Percentiles rank a stretch among this genome's conserved stretches.
phyloP scores from a whole-genome alignment of 1,140 invertebrate genomes.

The Drosophila serrata region DNA sequence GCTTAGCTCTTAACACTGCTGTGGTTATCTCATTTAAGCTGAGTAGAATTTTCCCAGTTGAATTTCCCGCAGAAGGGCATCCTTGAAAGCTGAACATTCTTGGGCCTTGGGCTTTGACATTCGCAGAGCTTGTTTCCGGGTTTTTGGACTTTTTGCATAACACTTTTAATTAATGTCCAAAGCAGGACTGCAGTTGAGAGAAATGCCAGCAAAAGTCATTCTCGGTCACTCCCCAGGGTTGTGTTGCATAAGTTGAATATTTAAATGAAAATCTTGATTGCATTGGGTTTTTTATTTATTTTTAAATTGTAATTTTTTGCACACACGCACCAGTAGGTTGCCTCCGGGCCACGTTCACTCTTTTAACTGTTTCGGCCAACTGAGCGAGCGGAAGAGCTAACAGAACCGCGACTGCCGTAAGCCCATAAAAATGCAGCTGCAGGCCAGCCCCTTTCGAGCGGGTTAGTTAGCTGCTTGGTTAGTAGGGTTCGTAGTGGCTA shows the following conservation, averaged over 20 bases:
- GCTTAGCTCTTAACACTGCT: neutral
- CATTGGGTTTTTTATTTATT: constrained; percentile 13
- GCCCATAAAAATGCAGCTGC: constrained; percentile 80
- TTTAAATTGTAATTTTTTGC: constrained; percentile 38
- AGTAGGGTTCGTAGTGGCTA: constrained; percentile 31
- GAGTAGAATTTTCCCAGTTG: neutral
- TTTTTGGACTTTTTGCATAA: constrained; percentile 63
- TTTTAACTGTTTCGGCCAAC: constrained; percentile 58
- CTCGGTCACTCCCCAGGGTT: constrained; percentile 1
- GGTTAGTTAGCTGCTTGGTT: constrained; percentile 21
- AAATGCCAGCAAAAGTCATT: constrained; percentile 15
- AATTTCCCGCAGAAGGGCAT: constrained; percentile 4
- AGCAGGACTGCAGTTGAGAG: constrained; percentile 12
- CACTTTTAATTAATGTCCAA: constrained; percentile 81
- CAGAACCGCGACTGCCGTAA: constrained; percentile 43
- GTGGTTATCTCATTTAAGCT: constrained; percentile 1
- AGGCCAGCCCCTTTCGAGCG: constrained; percentile 2
- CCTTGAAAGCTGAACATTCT: constrained; percentile 5
- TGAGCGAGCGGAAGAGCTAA: constrained; percentile 15
- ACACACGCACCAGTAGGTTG: constrained; percentile 34
- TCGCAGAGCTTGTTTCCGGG: constrained; percentile 41
- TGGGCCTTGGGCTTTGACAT: constrained; percentile 37
- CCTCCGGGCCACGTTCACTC: constrained; percentile 49
- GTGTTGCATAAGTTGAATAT: constrained; percentile 62
- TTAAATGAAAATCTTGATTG: constrained; percentile 25